phyloP scores from a whole-genome alignment of 2,797 vertebrate species.

The Pseudochirops corinnae region DNA sequence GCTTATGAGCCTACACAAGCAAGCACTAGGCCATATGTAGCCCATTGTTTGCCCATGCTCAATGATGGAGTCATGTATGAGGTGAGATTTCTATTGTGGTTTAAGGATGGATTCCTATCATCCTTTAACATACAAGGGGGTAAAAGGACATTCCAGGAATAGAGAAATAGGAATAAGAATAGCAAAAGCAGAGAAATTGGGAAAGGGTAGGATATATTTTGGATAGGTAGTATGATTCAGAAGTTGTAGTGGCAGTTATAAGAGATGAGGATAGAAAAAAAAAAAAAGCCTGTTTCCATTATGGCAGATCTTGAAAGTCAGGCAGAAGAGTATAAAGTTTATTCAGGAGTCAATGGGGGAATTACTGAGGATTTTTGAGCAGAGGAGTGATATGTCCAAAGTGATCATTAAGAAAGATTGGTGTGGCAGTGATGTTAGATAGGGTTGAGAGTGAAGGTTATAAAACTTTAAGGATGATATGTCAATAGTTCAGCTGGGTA shows the following conservation, averaged over 20 bases:
- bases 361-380: neutral
- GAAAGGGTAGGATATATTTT: neutral
- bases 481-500: neutral
- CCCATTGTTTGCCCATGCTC: too few species aligned
- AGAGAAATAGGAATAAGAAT: neutral
- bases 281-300: neutral
- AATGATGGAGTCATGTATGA: too few species aligned
- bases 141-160: neutral
- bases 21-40: too few species aligned
- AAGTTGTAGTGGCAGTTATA: neutral
- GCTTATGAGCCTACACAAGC: too few species aligned
- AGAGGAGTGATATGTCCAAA: neutral
- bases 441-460: neutral
- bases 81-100: too few species aligned
- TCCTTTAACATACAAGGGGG: neutral
- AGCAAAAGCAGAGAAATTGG: neutral
- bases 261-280: neutral
- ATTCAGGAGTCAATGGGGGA: neutral
- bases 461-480: neutral
- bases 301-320: neutral
- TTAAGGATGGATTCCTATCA: neutral
- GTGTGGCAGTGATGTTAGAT: neutral
- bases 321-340: neutral
- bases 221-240: neutral
- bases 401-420: neutral